phyloP scores from a whole-genome alignment of 1,140 invertebrate genomes.

The Sitodiplosis mosellana region DNA sequence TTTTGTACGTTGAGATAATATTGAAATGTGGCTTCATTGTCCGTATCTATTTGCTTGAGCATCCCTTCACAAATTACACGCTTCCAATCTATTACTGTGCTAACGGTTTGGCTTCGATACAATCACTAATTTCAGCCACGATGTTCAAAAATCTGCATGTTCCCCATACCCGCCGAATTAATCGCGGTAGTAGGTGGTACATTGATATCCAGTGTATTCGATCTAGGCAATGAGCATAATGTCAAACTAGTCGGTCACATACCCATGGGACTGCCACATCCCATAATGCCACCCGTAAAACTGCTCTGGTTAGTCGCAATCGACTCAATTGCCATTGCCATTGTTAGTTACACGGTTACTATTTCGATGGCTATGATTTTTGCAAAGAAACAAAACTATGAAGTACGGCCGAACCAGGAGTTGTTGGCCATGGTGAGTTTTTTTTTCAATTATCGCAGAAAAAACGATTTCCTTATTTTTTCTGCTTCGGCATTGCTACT shows the following conservation, averaged over 20 bases:
- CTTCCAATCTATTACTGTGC: too few relatives aligned
- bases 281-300: constrained; percentile 27
- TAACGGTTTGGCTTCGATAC: too few relatives aligned
- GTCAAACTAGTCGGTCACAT: constrained; percentile 52
- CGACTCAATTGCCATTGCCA: constrained; percentile 48
- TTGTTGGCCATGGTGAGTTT: constrained; percentile 38
- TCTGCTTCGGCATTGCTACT: too few relatives aligned
- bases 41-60: too few relatives aligned
- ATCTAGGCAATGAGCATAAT: constrained; percentile 28
- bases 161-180: constrained; percentile 77
- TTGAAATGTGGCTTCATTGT: too few relatives aligned
- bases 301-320: constrained; percentile 27
- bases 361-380: constrained; percentile 89
- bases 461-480: too few relatives aligned
- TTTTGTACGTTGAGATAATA: too few relatives aligned
- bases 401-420: constrained; percentile 80
- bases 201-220: constrained; percentile 38
- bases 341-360: constrained; percentile 78
- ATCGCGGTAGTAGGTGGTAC: constrained; percentile 64
- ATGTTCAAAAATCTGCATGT: constrained; percentile 44
- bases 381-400: constrained; percentile 71
- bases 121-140: constrained; percentile 58
- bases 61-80: too few relatives aligned
- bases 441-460: too few relatives aligned
- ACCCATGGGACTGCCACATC: constrained; percentile 42